Evolutionary conservation across 2,113 vertebrate species (phyloP).

Genomic region (Beaufortia kweichowensis): DNA sequence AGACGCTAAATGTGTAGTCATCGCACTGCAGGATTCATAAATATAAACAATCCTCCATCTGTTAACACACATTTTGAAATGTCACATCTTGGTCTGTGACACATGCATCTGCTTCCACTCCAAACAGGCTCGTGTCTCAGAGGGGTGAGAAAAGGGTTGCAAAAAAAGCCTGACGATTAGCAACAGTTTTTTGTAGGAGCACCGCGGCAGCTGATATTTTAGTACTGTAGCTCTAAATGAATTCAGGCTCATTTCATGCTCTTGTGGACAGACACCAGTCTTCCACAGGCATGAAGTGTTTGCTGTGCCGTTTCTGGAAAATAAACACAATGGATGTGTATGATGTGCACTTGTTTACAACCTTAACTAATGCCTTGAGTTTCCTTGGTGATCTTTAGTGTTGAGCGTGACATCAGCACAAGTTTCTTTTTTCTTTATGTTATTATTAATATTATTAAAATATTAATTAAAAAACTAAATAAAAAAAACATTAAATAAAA

Average conservation of each 20-base stretch:
- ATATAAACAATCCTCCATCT: constrained; percentile 55
- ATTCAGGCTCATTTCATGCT: constrained; percentile 60
- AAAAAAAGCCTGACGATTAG: constrained; percentile 42
- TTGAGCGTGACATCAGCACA: constrained; percentile 14
- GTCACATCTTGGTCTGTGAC: constrained; percentile 45
- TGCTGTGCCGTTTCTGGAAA: constrained; percentile 46
- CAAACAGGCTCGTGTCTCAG: constrained; percentile 30
- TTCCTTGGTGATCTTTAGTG: constrained; percentile 7
- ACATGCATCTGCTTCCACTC: constrained; percentile 39
- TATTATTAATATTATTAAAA: too few relatives aligned
- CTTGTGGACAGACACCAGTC: constrained; percentile 54
- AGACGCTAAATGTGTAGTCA: constrained; percentile 42
- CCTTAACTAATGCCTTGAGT: constrained; percentile 22
- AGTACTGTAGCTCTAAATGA: constrained; percentile 50
- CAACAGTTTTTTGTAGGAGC: constrained; percentile 30
- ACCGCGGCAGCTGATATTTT: constrained; percentile 54
- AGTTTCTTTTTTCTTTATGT: not conserved
- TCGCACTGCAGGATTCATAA: constrained; percentile 51
- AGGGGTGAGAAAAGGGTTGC: constrained; percentile 14
- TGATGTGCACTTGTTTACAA: constrained; percentile 52
- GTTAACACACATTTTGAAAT: constrained; percentile 47
- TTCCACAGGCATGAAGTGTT: constrained; percentile 48
- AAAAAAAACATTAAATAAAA: too few relatives aligned
- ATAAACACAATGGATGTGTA: constrained; percentile 33
- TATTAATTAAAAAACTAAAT: too few relatives aligned